Base-by-base conservation (phyloP, 1,140 invertebrate species). In the Chionoecetes opilio region DNA sequence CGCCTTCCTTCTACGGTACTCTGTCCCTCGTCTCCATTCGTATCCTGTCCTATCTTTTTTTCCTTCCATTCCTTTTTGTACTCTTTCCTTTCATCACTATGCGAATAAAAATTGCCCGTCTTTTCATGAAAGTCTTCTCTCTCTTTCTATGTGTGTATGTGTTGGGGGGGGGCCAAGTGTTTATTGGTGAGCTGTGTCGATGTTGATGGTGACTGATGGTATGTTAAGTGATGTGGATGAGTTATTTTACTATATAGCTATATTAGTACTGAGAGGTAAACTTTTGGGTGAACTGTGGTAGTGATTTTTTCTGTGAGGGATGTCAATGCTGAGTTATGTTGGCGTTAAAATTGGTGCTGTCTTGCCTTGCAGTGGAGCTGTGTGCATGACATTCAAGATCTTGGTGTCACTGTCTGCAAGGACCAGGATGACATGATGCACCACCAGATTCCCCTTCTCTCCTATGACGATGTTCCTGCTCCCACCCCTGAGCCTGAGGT, bases 351-450 rank as follows among this genome's bases (percentile, higher is more conserved):
- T n/a, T 26, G 26, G 6, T n/a, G 8, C 17, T 75, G 63, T 75
- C 6, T n/a, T 75, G n/a, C 21, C 63, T 94, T 95, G 21, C 96
- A 96, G 98, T 99, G 98, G 98, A 99, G 98, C 2, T 99, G 98
- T 97, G 98, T 99, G 34, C 99, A 99, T 97, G 99, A 99, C 97
- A 99, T 99, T 93, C 98, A 99, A 97, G 97, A 98, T 75, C 96
- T 97, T n/a, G 97, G 97, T 53, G 21, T 88, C 32, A 95, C 89
- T n/a, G 90, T 82, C 84, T 90, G 75, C 41, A 96, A 94, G 34
- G 95, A 96, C 75, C 94, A 96, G 9, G 94, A 93, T 85, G 89
- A 91, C 32, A n/a, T 35, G n/a, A 32, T 88, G 17, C 87, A 35
- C 63, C 41, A 84, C 6, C 31, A 91, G 35, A n/a, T n/a, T n/a